Percentiles rank a stretch among this genome's conserved stretches.
Evolutionary conservation across 2,797 vertebrate species (phyloP).

Genomic region (Dermochelys coriacea): DNA sequence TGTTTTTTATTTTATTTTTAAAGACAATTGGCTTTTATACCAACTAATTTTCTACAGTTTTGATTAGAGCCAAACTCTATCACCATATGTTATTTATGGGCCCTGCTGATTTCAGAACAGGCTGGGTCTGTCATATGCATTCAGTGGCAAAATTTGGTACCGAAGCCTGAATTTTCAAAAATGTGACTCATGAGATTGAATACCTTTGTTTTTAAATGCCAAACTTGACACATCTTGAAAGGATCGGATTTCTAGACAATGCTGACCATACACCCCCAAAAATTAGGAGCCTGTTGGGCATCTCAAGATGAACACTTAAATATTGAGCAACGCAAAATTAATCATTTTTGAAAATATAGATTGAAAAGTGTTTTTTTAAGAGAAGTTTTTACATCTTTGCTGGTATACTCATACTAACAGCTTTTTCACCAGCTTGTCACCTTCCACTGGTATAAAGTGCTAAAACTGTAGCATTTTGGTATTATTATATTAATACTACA

Average conservation of each 20-base stretch:
- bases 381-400: neutral
- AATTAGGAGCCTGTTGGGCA: neutral
- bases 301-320: neutral
- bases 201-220: neutral
- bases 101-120: neutral
- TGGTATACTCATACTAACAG: neutral
- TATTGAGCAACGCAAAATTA: neutral
- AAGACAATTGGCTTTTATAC: neutral
- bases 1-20: neutral
- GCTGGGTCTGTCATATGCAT: neutral
- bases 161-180: conserved; percentile 4
- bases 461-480: neutral
- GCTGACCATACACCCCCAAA: neutral
- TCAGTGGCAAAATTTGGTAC: neutral
- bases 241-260: neutral
- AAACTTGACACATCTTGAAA: neutral
- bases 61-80: neutral
- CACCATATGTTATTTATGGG: neutral
- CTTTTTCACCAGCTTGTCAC: neutral
- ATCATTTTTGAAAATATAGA: conserved; percentile 9
- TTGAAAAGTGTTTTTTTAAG: neutral
- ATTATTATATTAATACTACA: neutral
- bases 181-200: neutral
- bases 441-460: neutral
- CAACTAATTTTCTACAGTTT: neutral